Percentiles rank a stretch among this genome's conserved stretches.
Conservation (phyloP, 2,888 invertebrate species). For the Serrognathus titanus region DNA sequence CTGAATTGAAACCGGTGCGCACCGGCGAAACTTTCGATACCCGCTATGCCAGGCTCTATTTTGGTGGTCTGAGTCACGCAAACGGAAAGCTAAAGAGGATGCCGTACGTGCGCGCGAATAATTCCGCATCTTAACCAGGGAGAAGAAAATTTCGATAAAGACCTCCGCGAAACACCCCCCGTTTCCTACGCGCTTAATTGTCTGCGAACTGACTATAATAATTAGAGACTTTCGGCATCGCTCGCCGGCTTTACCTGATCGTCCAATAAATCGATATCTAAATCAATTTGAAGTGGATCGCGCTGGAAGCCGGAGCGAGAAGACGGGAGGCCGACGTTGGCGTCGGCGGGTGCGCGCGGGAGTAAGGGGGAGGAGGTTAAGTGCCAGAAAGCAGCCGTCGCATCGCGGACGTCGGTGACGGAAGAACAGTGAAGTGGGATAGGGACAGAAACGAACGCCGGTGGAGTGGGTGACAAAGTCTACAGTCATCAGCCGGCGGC, state of each 20-base stretch:
- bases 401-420: constrained; percentile 35
- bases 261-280: constrained; percentile 27
- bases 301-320: constrained; percentile 23
- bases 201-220: background rate
- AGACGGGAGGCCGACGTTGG: constrained; percentile 28
- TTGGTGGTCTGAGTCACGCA: too few relatives aligned
- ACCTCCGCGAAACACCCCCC: background rate
- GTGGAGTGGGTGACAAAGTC: constrained; percentile 41
- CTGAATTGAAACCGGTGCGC: too few relatives aligned
- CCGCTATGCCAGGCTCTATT: too few relatives aligned
- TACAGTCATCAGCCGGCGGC: constrained; percentile 40
- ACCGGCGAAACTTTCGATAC: too few relatives aligned
- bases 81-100: too few relatives aligned
- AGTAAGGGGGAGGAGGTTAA: constrained; percentile 30
- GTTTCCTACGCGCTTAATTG: background rate
- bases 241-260: constrained; percentile 13
- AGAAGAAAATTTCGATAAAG: background rate
- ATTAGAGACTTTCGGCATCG: background rate
- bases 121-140: background rate
- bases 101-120: too few relatives aligned
- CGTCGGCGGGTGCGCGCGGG: constrained; percentile 26
- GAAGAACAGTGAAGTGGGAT: constrained; percentile 16
- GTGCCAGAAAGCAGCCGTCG: constrained; percentile 36
- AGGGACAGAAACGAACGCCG: constrained; percentile 7
- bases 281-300: constrained; percentile 32